A percentile compares a stretch with the other conserved stretches of the same genome.
Evolutionary conservation across 2,888 invertebrate species (phyloP).

Genomic region (Drosophila falleni): DNA sequence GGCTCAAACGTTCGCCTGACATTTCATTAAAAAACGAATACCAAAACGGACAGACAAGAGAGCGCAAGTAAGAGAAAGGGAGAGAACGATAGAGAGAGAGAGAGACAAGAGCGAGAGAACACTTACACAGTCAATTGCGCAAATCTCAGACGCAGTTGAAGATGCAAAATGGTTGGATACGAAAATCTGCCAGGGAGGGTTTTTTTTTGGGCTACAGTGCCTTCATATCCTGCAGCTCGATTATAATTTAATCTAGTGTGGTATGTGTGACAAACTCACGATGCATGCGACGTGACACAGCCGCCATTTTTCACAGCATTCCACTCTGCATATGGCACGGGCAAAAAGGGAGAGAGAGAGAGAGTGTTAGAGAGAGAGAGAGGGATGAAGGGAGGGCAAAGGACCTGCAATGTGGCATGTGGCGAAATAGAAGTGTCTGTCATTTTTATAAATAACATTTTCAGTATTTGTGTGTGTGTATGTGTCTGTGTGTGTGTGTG

Average conservation of each 20-base stretch:
- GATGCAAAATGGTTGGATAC: constrained; percentile 51
- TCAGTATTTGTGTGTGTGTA: constrained; percentile 30
- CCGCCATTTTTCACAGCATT: constrained; percentile 76
- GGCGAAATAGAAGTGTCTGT: constrained; percentile 80
- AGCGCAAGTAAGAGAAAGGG: constrained; percentile 4
- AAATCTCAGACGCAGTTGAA: constrained; percentile 68
- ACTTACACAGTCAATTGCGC: constrained; percentile 81
- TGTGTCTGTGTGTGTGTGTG: constrained; percentile 27
- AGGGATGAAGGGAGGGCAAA: constrained; percentile 28
- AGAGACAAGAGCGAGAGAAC: constrained; percentile 36
- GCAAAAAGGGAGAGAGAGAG: background rate
- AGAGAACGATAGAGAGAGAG: background rate
- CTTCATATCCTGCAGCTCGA: constrained; percentile 68
- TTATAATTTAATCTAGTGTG: constrained; percentile 82
- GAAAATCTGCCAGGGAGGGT: background rate
- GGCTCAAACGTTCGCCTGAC: constrained; percentile 65
- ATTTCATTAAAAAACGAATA: constrained; percentile 73
- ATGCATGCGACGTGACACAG: constrained; percentile 73
- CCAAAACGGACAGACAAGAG: constrained; percentile 33
- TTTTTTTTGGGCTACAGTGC: constrained; percentile 32
- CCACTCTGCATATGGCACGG: constrained; percentile 53
- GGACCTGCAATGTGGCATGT: constrained; percentile 63
- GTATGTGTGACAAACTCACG: constrained; percentile 77
- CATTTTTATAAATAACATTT: constrained; percentile 80
- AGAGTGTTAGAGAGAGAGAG: background rate